These are phyloP conservation scores for Sylvilagus bachmani DNA, from an alignment of 2,113 vertebrate genomes.

Conservation along the genomic window DNA sequence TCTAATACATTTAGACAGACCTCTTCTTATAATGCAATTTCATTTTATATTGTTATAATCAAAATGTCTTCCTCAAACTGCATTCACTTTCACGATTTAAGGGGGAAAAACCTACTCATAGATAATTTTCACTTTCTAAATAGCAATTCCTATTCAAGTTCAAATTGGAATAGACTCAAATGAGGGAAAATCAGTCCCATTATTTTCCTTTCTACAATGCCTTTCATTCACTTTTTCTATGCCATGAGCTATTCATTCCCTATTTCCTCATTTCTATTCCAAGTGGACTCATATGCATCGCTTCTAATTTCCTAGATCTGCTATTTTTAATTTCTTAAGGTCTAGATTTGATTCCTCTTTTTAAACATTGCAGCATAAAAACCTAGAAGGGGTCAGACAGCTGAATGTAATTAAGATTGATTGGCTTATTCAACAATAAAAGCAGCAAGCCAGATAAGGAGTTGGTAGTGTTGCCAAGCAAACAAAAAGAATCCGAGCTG, in stretches of 20 bases:
- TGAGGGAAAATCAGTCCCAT: conserved; percentile 57
- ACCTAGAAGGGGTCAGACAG: conserved; percentile 8
- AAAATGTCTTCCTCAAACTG: conserved; percentile 58
- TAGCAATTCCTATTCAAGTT: conserved; percentile 62
- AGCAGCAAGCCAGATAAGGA: conserved; percentile 35
- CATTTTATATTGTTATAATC: conserved; percentile 47
- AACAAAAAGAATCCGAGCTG: conserved; percentile 29
- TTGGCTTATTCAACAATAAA: conserved; percentile 54
- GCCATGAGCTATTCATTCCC: not conserved
- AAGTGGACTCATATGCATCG: conserved; percentile 3
- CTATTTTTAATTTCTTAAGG: conserved; percentile 53
- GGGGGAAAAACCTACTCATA: not conserved
- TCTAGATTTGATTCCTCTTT: conserved; percentile 49
- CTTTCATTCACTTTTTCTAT: conserved; percentile 2
- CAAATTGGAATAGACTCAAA: conserved; percentile 63
- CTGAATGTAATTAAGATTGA: conserved; percentile 65
- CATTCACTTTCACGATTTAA: not conserved
- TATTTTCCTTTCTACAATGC: conserved; percentile 43
- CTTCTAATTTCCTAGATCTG: conserved; percentile 10
- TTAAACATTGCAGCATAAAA: conserved; percentile 39
- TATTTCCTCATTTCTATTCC: conserved; percentile 58
- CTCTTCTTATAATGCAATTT: conserved; percentile 60
- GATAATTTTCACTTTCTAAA: conserved; percentile 56
- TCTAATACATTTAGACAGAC: conserved; percentile 58
- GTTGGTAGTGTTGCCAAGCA: conserved; percentile 20